Conservation (phyloP, 2,113 vertebrate species). For the Lepus americanus region DNA sequence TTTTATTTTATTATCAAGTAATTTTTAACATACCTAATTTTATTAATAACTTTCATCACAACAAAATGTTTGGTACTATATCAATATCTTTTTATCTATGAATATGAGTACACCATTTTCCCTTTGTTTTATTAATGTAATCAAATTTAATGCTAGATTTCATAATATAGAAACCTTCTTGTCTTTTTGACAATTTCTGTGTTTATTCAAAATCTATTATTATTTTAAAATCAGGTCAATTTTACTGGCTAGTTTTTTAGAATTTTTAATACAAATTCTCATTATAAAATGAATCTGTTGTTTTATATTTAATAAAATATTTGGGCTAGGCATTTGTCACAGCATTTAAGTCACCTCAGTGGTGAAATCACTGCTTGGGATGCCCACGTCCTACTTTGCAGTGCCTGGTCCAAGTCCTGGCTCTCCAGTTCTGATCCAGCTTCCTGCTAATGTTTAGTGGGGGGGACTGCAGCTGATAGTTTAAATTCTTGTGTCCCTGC, state of each 20-base stretch:
- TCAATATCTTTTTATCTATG: slow-evolving; percentile 21
- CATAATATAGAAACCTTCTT: not conserved
- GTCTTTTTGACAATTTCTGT: not conserved
- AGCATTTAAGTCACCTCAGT: too few species aligned
- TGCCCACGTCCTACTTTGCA: too few species aligned
- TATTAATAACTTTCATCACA: not conserved
- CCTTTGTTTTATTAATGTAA: slow-evolving; percentile 1
- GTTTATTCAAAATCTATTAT: slow-evolving; percentile 34
- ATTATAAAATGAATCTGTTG: slow-evolving; percentile 15
- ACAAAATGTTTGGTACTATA: slow-evolving; percentile 44
- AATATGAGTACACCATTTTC: not conserved
- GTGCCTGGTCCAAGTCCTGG: too few species aligned
- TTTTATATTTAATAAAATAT: slow-evolving; percentile 31
- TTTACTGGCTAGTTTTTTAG: slow-evolving; percentile 40
- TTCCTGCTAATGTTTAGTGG: too few species aligned
- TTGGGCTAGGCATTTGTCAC: not conserved
- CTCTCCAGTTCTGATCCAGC: too few species aligned
- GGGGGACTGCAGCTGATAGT: too few species aligned
- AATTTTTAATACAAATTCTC: slow-evolving; percentile 19
- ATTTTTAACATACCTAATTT: not conserved
- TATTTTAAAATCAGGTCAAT: slow-evolving; percentile 53
- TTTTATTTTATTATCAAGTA: not conserved
- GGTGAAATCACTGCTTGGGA: too few species aligned
- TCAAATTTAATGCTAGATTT: slow-evolving; percentile 25
- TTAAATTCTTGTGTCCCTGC: too few species aligned